Evolutionary conservation across 2,797 vertebrate species (phyloP).

Genomic region (Lycodopsis pacificus): DNA sequence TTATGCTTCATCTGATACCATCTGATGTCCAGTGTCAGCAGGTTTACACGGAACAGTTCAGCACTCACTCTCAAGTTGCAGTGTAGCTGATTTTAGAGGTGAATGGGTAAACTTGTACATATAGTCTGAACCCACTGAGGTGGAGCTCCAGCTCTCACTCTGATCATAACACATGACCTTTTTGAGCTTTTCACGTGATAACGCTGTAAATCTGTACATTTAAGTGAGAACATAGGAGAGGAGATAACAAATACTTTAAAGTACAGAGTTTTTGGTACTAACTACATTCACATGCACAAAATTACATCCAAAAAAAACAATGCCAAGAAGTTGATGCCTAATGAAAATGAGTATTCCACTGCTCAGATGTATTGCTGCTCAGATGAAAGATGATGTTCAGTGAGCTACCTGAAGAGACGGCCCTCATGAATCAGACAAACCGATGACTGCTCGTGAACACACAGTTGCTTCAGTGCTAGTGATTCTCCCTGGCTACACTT

Average conservation of each 20-base stretch:
- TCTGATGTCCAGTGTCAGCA: background rate
- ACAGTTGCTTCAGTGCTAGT: background rate
- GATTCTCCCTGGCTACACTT: background rate
- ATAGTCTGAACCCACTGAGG: background rate
- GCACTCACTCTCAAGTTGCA: slow-evolving; percentile 12
- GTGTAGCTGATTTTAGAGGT: slow-evolving; percentile 15
- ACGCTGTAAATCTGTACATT: background rate
- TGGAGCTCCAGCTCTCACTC: background rate
- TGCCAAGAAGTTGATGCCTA: background rate
- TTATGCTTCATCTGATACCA: background rate
- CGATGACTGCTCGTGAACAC: background rate
- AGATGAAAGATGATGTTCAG: background rate
- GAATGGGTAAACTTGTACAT: background rate
- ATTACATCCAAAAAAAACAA: too few relatives aligned
- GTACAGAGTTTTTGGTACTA: background rate
- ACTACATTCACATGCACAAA: background rate
- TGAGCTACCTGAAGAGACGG: background rate
- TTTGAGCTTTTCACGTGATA: background rate
- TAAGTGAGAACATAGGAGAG: background rate
- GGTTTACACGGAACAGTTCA: slow-evolving; percentile 6
- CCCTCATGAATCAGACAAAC: background rate
- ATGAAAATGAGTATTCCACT: background rate
- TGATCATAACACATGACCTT: background rate
- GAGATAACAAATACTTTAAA: background rate
- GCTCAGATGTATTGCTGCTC: background rate